Conservation (phyloP, 2,888 invertebrate genomes). For the Peribatodes rhomboidaria region DNA sequence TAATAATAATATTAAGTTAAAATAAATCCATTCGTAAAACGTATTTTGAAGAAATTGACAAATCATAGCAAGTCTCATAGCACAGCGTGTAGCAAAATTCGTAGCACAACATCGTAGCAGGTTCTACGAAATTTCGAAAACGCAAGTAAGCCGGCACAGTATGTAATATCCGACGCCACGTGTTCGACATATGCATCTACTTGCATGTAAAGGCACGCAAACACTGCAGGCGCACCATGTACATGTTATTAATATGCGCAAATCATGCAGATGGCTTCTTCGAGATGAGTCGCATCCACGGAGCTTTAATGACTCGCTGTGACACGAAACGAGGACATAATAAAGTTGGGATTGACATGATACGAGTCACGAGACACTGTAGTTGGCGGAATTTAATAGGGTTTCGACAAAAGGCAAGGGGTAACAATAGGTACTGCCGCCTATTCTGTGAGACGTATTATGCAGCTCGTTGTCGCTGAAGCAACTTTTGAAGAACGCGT, state of each 20-base stretch:
- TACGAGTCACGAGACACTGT: slow-evolving; percentile 38
- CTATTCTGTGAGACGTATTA: slow-evolving; percentile 23
- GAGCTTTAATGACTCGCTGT: slow-evolving; percentile 62
- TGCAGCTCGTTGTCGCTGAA: slow-evolving; percentile 16
- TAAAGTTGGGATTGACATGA: slow-evolving; percentile 51
- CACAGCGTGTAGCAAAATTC: slow-evolving; percentile 35
- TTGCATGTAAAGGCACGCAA: slow-evolving; percentile 54
- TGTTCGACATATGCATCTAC: slow-evolving; percentile 45
- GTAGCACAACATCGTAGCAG: slow-evolving; percentile 31
- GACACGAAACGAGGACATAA: slow-evolving; percentile 50
- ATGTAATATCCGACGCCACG: slow-evolving; percentile 47
- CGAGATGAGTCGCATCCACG: slow-evolving; percentile 56
- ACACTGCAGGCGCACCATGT: slow-evolving; percentile 47
- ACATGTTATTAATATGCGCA: slow-evolving; percentile 74
- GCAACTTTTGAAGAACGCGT: slow-evolving; percentile 17
- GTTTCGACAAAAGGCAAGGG: slow-evolving; percentile 36
- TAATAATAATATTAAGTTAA: too few species aligned
- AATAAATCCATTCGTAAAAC: not conserved
- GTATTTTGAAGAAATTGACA: not conserved
- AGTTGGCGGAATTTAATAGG: slow-evolving; percentile 38
- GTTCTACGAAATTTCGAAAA: slow-evolving; percentile 41
- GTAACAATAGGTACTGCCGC: slow-evolving; percentile 30
- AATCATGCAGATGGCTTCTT: slow-evolving; percentile 75
- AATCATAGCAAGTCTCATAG: slow-evolving; percentile 7
- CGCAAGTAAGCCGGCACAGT: slow-evolving; percentile 39